Percentiles rank a stretch among this genome's conserved stretches.
Conservation (phyloP, 2,888 invertebrate species). For the Drosophila quinaria region DNA sequence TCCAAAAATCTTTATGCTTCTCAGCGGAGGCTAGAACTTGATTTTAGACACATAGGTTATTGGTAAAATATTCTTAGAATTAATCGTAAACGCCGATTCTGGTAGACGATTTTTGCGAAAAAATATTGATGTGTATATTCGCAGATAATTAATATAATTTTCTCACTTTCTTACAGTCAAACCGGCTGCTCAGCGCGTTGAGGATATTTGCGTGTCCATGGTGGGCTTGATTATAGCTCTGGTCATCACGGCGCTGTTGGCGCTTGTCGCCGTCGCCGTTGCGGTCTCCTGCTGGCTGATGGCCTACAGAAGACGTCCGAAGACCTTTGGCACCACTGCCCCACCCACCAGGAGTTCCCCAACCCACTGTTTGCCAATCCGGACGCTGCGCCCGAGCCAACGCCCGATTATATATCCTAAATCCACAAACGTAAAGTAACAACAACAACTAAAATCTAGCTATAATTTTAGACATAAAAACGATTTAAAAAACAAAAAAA, state of each 20-base stretch:
- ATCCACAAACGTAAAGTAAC: conserved; percentile 34
- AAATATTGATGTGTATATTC: too few relatives aligned
- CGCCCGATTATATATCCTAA: conserved; percentile 91
- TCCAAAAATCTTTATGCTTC: too few relatives aligned
- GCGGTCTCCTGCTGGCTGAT: conserved; percentile 98
- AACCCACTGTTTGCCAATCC: conserved; percentile 95
- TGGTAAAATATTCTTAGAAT: too few relatives aligned
- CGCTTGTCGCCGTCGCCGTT: conserved; percentile 96
- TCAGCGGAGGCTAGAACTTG: too few relatives aligned
- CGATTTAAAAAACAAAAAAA: conserved; percentile 27
- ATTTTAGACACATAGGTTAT: too few relatives aligned
- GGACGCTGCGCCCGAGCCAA: conserved; percentile 92
- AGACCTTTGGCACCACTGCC: conserved; percentile 95
- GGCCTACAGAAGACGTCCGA: conserved; percentile 95
- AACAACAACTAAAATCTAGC: conserved; percentile 53
- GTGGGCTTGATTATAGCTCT: conserved; percentile 96
- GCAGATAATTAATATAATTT: background rate
- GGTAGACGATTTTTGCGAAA: too few relatives aligned
- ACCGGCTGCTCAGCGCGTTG: conserved; percentile 87
- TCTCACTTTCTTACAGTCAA: conserved; percentile 75
- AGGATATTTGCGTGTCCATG: conserved; percentile 97
- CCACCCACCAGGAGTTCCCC: conserved; percentile 97
- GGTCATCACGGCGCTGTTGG: conserved; percentile 95
- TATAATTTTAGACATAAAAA: conserved; percentile 64
- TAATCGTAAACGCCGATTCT: too few relatives aligned